These are phyloP conservation scores for Diplodus sargus DNA, from an alignment of 2,797 vertebrate species.

Conservation along the genomic window DNA sequence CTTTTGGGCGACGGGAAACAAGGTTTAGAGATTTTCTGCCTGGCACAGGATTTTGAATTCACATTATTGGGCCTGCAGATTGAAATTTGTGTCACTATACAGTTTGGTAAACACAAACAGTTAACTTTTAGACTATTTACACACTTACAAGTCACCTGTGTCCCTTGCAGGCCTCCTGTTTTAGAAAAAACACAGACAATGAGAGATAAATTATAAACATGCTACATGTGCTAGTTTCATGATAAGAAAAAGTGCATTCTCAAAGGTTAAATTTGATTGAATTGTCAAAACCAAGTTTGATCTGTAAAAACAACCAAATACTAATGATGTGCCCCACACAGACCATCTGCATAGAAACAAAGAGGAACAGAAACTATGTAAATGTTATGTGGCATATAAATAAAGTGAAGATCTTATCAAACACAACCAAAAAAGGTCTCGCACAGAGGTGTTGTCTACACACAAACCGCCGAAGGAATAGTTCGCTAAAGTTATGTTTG, in stretches of 20 bases:
- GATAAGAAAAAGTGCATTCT: background rate
- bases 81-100: conserved; percentile 7
- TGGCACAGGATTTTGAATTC: background rate
- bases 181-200: background rate
- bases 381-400: conserved; percentile 20
- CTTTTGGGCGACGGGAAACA: conserved; percentile 73
- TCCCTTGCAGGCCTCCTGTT: conserved; percentile 43
- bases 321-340: conserved; percentile 39
- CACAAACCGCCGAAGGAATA: background rate
- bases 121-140: background rate
- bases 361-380: conserved; percentile 61
- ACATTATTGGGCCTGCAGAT: conserved; percentile 49
- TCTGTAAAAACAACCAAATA: background rate
- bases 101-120: background rate
- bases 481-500: background rate
- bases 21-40: conserved; percentile 51
- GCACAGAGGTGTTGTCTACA: background rate
- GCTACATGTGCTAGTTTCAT: background rate
- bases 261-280: background rate
- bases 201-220: background rate
- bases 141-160: conserved; percentile 33
- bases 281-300: background rate
- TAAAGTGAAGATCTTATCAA: conserved; percentile 1
- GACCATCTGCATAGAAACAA: conserved; percentile 29
- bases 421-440: background rate